Evolutionary conservation across 2,888 invertebrate species (phyloP), one percentile per base, ranked within the genome.

Genomic region (Iphiclides podalirius): DNA sequence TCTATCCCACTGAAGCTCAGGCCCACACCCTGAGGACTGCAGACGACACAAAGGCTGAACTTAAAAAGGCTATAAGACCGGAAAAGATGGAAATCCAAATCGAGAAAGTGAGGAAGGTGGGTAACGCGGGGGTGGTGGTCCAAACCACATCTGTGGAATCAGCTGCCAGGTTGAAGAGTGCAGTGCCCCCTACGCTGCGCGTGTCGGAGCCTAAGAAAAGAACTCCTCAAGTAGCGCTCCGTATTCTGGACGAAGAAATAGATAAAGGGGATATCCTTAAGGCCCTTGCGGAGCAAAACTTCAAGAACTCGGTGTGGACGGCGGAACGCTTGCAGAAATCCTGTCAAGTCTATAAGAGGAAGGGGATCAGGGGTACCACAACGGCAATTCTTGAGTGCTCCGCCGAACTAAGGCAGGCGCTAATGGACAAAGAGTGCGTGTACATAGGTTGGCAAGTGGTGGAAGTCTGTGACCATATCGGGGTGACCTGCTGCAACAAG

Each of bases 381-480:
- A n/a, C n/a, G n/a, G n/a, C n/a, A n/a, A n/a, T n/a, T n/a, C n/a
- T n/a, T n/a, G n/a, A n/a, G n/a, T n/a, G n/a, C n/a, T n/a, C n/a
- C n/a, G n/a, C n/a, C n/a, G n/a, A n/a, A n/a, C n/a, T n/a, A n/a
- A n/a, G n/a, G n/a, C n/a, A n/a, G n/a, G n/a, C n/a, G n/a, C n/a
- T n/a, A n/a, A n/a, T n/a, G n/a, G n/a, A 40, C 41, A 0, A 0
- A 6, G 14, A 0, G 52, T 33, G 0, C 11, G 33, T 0, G 17
- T 64, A 0, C 66, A 55, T 3, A 4, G 20, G 11, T 65, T 0
- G 62, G 58, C 0, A 61, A 0, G 57, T 40, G 0, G 47, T 52
- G 0, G 43, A 49, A 1, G 45, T 54, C 0, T 14, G 34, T 0
- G 60, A 59, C 37, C 53, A 42, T 0, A 6, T n/a, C n/a, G n/a